Evolutionary conservation across 1,140 invertebrate genomes (phyloP), one percentile per base, ranked within the genome.

Genomic region (Lanistes nyassanus): DNA sequence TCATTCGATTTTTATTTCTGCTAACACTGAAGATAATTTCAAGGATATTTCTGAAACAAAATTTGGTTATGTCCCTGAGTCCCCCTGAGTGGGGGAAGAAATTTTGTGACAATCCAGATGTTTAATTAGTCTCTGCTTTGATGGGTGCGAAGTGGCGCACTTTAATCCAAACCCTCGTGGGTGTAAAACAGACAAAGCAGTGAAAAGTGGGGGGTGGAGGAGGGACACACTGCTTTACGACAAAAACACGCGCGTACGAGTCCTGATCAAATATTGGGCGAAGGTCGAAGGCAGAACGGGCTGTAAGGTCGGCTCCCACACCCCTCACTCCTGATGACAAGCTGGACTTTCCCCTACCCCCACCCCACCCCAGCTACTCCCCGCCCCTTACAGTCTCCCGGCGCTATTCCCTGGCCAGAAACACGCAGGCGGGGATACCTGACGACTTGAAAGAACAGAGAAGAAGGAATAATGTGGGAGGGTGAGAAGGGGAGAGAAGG

Each of bases 231-330:
- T 39, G 37, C 37, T 31, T 9, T n/a, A 39, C 65, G 37, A 67
- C 29, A 37, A 39, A n/a, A 42, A 39, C 37, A 67, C 65, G n/a
- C n/a, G 42, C 65, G 42, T 67, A 67, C 39, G 65, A 34, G 65
- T 37, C 65, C 1, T 42, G 19, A 67, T 67, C 65, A 67, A 42
- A 67, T 67, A 67, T 67, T 67, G 26, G 65, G 36, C 65, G 65
- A 67, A 37, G 65, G 42, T 67, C 65, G 65, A 67, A 67, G 36
- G 3, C 37, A n/a, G 5, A 37, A 37, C 65, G 31, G 3, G 65
- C 5, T 42, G 31, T 31, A 31, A 23, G 36, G 23, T 67, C 36
- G 65, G 65, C 65, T 67, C 65, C 37, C 65, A 67, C 65, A 67
- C 65, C 58, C 58, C 9, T 67, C 37, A 1, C n/a, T 23, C 62